Base-by-base conservation (phyloP, 1,140 invertebrate species). In the Hycleus phaleratus region DNA sequence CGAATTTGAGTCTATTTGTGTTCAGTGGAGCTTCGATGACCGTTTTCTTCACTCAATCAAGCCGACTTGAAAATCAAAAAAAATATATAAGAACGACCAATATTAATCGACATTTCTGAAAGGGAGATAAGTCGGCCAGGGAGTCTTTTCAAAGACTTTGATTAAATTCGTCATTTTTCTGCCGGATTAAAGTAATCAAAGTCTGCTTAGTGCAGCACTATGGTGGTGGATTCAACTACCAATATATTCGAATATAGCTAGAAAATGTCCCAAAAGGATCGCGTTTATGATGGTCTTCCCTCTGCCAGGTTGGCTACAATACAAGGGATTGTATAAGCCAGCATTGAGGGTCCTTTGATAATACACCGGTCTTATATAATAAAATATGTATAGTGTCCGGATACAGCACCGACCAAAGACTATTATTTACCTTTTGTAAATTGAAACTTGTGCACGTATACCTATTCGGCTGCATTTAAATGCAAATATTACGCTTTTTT, bases 321-420 rank as follows among this genome's bases (percentile, higher is more conserved):
- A 64, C 61, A 64, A 64, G 61, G 62, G 59, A 59, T 64, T 61
- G 59, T 26, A 25, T 32, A 5, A 43, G 62, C 25, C 52, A 52
- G 4, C 54, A 32, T 4, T 5, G 49, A 53, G 38, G 54, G 59
- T 61, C 59, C 62, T 52, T 52, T 64, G 62, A 61, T 61, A 59
- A 61, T 64, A 58, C 62, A 32, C 26, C n/a, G 53, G 62, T 51
- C 58, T 7, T 32, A 32, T 61, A 60, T 55, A 51, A 53, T 64
- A 58, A 63, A 64, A 64, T 61, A 64, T 61, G 59, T 53, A 47
- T 51, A 55, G 43, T 32, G 7, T 49, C 10, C 46, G 51, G 59
- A 59, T 42, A 59, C 58, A 61, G 59, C 61, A 48, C 18, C 18
- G 49, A 58, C 26, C 40, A 58, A 59, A 64, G 59, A 64, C 51